Evolutionary conservation across 2,888 invertebrate genomes (phyloP), one percentile per base, ranked within the genome.

Genomic region (Salpingus planirostris): DNA sequence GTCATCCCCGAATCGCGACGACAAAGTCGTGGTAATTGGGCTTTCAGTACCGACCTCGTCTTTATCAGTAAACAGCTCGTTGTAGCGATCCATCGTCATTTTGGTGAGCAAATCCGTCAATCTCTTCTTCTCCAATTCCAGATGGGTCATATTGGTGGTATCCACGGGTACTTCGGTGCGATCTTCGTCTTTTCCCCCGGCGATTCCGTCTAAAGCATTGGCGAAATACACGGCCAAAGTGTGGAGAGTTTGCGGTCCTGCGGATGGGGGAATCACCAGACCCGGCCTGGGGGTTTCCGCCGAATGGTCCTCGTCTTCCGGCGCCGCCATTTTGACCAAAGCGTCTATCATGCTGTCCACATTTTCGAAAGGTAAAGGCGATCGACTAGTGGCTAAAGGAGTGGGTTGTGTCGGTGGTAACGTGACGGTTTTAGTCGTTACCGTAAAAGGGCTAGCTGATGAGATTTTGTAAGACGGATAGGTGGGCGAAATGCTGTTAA

Each of bases 191-290:
- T 57, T 63, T 14, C 66, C 55, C 5, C 55, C 60, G 15, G 70
- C 68, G 15, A 74, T 60, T 43, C 71, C 71, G 46, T 78, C 78
- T 38, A 76, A 67, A 43, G 78, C 76, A 5, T 78, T 78, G 2
- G 85, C 85, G 54, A 86, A 87, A 54, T 87, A 88, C 43, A 83
- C 73, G 1, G 87, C 86, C 24, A 88, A 58, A 0, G 85, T 81
- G 46, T 84, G 83, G 7, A 85, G 65, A 0, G 84, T 81, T 54
- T 82, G 80, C 0, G 86, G 84, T 1, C 84, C 82, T 0, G 80
- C 73, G 0, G 84, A 83, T 10, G 79, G 77, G 2, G 83, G 81
- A 5, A 80, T 74, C 3, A 76, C 68, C n/a, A 81, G 62, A 2
- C 80, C 83, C 18, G 72, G 70, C 38, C 80, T 68, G 14, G 70